Evolutionary conservation across 2,797 vertebrate genomes (phyloP), one percentile per base, ranked within the genome.

Genomic region (Trematomus bernacchii): DNA sequence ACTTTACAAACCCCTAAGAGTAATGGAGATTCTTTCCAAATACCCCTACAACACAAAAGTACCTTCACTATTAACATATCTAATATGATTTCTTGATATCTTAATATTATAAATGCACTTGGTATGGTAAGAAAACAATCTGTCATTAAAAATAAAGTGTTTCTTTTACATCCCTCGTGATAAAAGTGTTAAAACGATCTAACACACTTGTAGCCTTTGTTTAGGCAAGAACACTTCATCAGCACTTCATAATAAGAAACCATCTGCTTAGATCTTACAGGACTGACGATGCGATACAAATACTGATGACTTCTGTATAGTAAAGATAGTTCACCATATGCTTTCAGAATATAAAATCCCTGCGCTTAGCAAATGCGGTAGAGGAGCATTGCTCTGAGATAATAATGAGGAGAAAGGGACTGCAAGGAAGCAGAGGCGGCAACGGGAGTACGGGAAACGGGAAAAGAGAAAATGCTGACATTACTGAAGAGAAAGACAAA

Each of bases 311-410:
- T 91, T 85, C 52, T 80, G 43, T 54, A 44, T 74, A 54, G 82
- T 78, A 75, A 82, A 85, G 79, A 79, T 76, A 87, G 85, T 72
- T 88, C 76, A 74, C 90, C 87, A 85, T 89, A 89, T 89, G 89
- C 76, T 79, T 69, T 73, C 67, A 65, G 48, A 73, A 75, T 54
- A 75, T 66, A 54, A 81, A 87, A 84, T 86, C 78, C 76, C 51
- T 9, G 15, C 6, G 47, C 65, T 69, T 84, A 66, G 79, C 54
- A 80, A 83, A 80, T 73, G 72, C 4, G 44, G 47, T 50, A 33
- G 64, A 66, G 60, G 57, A 71, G 69, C 40, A 66, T 84, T 57
- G 57, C 77, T 71, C 30, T 65, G 65, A 76, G 75, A 66, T 74
- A 78, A 87, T 74, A 65, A 82, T 85, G 66, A 86, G 48, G 12